Percentiles rank a stretch among this genome's conserved stretches.
Evolutionary conservation across 1,140 invertebrate species (phyloP).

Genomic region (Drosophila kepulauana): DNA sequence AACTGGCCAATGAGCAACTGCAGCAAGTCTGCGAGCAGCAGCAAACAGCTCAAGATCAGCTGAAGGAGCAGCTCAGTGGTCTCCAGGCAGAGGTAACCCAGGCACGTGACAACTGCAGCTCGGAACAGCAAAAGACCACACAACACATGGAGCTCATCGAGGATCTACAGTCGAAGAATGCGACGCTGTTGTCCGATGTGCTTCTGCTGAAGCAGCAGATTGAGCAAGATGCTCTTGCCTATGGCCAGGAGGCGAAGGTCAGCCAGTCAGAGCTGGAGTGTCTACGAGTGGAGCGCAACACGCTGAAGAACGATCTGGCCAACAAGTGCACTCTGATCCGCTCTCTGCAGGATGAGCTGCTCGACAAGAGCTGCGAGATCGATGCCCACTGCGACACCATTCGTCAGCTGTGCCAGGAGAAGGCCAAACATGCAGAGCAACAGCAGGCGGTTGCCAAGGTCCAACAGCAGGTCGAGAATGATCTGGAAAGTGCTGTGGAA

Average conservation of each 20-base stretch:
- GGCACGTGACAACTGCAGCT: slow-evolving; percentile 46
- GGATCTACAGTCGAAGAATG: slow-evolving; percentile 67
- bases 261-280: slow-evolving; percentile 76
- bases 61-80: slow-evolving; percentile 56
- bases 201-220: slow-evolving; percentile 70
- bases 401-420: slow-evolving; percentile 76
- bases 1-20: slow-evolving; percentile 67
- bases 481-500: slow-evolving; percentile 81
- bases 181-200: slow-evolving; percentile 58
- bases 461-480: slow-evolving; percentile 84
- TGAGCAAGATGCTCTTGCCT: slow-evolving; percentile 77
- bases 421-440: slow-evolving; percentile 79
- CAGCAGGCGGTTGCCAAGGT: slow-evolving; percentile 85
- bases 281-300: slow-evolving; percentile 80
- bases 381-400: slow-evolving; percentile 78
- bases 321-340: slow-evolving; percentile 81
- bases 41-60: slow-evolving; percentile 35
- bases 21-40: slow-evolving; percentile 50
- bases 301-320: slow-evolving; percentile 83
- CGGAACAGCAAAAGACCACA: slow-evolving; percentile 55
- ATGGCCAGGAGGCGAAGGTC: slow-evolving; percentile 71
- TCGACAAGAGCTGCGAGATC: slow-evolving; percentile 83
- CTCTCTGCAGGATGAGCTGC: slow-evolving; percentile 80
- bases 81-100: slow-evolving; percentile 62
- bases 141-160: slow-evolving; percentile 67